phyloP scores from a whole-genome alignment of 2,113 vertebrate genomes.

The human region DNA sequence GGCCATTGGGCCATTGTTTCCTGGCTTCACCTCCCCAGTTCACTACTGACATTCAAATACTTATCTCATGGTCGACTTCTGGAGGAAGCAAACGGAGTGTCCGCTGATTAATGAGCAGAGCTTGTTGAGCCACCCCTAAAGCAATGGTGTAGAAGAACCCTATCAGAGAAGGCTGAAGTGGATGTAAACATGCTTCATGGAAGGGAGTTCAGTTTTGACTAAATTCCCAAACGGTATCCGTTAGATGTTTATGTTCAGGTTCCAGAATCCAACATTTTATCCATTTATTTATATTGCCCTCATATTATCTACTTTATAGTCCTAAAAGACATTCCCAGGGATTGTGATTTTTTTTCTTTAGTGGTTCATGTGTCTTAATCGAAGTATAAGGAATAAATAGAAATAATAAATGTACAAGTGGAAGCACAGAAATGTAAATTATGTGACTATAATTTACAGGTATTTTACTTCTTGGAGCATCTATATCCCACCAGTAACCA shows the following conservation, averaged over 20 bases:
- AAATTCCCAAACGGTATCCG: not conserved
- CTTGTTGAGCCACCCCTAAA: not conserved
- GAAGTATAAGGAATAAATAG: slow-evolving; percentile 27
- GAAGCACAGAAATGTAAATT: not conserved
- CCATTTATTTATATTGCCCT: not conserved
- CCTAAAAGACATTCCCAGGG: not conserved
- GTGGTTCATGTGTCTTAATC: not conserved
- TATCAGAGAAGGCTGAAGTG: not conserved
- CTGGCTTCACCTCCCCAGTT: not conserved
- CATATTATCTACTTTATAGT: not conserved
- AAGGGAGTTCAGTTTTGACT: not conserved
- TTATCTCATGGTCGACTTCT: not conserved
- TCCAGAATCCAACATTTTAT: not conserved
- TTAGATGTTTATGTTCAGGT: not conserved
- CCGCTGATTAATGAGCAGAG: not conserved
- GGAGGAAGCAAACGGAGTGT: not conserved
- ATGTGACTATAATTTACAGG: slow-evolving; percentile 36
- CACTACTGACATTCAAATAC: not conserved
- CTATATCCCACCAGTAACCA: slow-evolving; percentile 23
- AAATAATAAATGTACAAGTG: slow-evolving; percentile 11
- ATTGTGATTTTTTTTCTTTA: not conserved
- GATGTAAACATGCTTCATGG: not conserved
- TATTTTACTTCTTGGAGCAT: slow-evolving; percentile 17
- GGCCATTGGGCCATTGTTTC: not conserved
- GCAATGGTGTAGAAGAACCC: not conserved